phyloP scores from a whole-genome alignment of 2,797 vertebrate species.

The Centropyge bicolor region DNA sequence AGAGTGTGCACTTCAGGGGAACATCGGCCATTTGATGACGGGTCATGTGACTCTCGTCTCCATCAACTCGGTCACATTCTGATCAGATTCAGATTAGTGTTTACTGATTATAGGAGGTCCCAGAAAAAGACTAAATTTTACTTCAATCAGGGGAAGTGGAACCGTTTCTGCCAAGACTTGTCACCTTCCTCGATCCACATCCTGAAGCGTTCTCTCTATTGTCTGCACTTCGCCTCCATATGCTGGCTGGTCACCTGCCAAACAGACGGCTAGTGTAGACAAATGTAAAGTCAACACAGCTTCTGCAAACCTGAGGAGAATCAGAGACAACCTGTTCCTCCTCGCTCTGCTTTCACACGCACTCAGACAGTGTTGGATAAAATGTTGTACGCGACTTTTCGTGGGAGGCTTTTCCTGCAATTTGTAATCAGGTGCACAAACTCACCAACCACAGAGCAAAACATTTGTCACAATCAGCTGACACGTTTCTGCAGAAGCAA shows the following conservation, averaged over 20 bases:
- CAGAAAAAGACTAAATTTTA: neutral
- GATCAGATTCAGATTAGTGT: neutral
- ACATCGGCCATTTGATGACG: neutral
- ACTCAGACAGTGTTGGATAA: neutral
- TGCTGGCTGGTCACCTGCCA: conserved; percentile 5
- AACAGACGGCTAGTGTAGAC: neutral
- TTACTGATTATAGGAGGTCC: neutral
- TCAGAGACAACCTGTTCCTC: neutral
- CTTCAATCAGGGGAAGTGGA: neutral
- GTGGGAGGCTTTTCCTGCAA: neutral
- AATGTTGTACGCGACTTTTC: neutral
- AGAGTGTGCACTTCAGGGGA: neutral
- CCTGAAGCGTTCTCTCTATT: neutral
- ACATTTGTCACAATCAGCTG: neutral
- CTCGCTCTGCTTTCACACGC: neutral
- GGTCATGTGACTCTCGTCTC: conserved; percentile 2
- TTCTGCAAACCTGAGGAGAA: neutral
- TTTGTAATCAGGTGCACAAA: neutral
- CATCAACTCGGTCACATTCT: conserved; percentile 1
- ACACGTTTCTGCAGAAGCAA: neutral
- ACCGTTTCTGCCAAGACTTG: neutral
- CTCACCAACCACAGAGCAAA: neutral
- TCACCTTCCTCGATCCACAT: neutral
- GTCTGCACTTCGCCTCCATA: conserved; percentile 15
- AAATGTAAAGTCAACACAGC: neutral